These are phyloP conservation scores for Drosophila infuscata DNA, from an alignment of 2,888 invertebrate genomes.

Conservation along the genomic window DNA sequence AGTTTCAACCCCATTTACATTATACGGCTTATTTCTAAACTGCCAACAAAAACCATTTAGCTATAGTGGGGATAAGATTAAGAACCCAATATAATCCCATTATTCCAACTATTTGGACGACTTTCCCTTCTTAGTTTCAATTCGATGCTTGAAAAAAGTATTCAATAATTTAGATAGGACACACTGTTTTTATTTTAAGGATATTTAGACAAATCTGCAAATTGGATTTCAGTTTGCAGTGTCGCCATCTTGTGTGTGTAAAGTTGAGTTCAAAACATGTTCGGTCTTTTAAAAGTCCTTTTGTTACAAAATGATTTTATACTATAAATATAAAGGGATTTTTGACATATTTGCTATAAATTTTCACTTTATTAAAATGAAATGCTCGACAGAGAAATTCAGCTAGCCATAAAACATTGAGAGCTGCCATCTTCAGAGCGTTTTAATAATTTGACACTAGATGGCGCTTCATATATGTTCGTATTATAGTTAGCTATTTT, in stretches of 20 bases:
- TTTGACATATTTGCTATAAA: neutral
- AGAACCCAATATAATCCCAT: neutral
- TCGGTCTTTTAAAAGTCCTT: neutral
- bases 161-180: neutral
- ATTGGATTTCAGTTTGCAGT: too few relatives aligned
- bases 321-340: neutral
- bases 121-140: neutral
- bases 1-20: neutral
- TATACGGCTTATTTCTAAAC: neutral
- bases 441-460: neutral
- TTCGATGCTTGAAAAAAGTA: neutral
- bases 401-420: neutral
- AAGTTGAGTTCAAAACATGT: neutral
- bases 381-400: neutral
- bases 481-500: too few relatives aligned
- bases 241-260: neutral
- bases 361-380: neutral
- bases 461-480: neutral
- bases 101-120: neutral
- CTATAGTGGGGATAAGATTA: neutral
- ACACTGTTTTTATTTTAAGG: neutral
- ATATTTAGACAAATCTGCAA: neutral
- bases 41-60: neutral
- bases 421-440: neutral
- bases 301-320: neutral